Evolutionary conservation across 2,797 vertebrate genomes (phyloP).

Genomic region (Acanthurus leucopareius): DNA sequence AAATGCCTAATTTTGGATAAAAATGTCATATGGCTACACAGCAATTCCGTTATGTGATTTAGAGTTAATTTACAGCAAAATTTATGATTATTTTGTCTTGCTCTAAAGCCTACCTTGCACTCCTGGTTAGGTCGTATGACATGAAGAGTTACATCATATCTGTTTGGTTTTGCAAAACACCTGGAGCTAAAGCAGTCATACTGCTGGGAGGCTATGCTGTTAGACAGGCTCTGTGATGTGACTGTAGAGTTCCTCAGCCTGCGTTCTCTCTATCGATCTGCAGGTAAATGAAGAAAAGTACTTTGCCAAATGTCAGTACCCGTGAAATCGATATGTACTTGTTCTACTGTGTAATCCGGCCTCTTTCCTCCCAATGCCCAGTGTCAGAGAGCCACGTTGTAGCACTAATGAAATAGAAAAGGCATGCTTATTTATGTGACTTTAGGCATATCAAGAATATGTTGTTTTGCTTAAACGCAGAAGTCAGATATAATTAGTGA

Average conservation of each 20-base stretch:
- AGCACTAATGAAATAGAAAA: constrained; percentile 59
- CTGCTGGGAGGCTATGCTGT: constrained; percentile 14
- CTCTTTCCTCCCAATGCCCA: constrained; percentile 26
- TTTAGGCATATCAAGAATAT: constrained; percentile 45
- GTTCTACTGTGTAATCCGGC: constrained; percentile 51
- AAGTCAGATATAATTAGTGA: constrained; percentile 40
- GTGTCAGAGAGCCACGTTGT: constrained; percentile 24
- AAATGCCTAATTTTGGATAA: not conserved
- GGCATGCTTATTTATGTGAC: constrained; percentile 53
- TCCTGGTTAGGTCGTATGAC: constrained; percentile 13
- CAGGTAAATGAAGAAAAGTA: constrained; percentile 73
- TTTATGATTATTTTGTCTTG: constrained; percentile 10
- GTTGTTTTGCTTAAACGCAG: constrained; percentile 34
- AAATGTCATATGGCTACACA: constrained; percentile 1
- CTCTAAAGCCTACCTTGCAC: constrained; percentile 15
- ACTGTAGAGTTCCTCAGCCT: constrained; percentile 40
- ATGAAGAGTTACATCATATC: constrained; percentile 9
- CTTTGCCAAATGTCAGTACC: constrained; percentile 75
- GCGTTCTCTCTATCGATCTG: constrained; percentile 56
- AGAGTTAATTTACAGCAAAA: not conserved
- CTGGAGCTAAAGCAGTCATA: constrained; percentile 14
- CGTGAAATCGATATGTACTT: constrained; percentile 73
- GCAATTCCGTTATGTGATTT: constrained; percentile 15
- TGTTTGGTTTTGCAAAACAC: constrained; percentile 39
- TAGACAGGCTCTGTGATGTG: constrained; percentile 29